Conservation (phyloP, 2,888 invertebrate genomes). For the Agrotis puta region DNA sequence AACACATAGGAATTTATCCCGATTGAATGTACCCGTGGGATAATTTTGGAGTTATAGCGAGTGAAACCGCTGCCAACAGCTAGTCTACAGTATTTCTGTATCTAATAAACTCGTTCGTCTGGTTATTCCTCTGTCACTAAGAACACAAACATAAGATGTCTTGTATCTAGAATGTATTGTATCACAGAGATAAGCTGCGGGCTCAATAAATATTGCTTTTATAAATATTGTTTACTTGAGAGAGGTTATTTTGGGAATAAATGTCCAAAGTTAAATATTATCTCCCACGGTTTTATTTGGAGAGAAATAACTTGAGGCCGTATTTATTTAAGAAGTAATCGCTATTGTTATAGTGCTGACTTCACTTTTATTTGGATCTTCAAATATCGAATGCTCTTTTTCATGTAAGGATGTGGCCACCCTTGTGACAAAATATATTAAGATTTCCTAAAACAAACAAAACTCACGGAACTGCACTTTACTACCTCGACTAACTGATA, state of each 20-base stretch:
- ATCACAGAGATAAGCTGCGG: background rate
- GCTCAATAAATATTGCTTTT: constrained; percentile 1
- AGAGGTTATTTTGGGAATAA: background rate
- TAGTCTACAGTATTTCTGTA: background rate
- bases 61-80: too few relatives aligned
- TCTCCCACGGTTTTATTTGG: background rate
- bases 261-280: background rate
- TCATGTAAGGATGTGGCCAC: too few relatives aligned
- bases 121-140: background rate
- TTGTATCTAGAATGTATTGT: constrained; percentile 16
- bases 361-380: too few relatives aligned
- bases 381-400: too few relatives aligned
- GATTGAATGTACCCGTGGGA: too few relatives aligned
- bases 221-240: constrained; percentile 10
- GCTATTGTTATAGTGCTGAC: background rate
- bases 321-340: background rate
- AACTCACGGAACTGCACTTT: too few relatives aligned
- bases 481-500: too few relatives aligned
- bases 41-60: too few relatives aligned
- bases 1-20: too few relatives aligned
- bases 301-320: background rate
- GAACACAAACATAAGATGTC: constrained; percentile 1
- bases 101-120: background rate
- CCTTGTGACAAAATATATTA: too few relatives aligned
- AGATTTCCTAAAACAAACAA: too few relatives aligned